Evolutionary conservation across 64 coral and sea anemone genomes (phyloP), one percentile per base, ranked within the genome.

Genomic region (Acropora tenuis): DNA sequence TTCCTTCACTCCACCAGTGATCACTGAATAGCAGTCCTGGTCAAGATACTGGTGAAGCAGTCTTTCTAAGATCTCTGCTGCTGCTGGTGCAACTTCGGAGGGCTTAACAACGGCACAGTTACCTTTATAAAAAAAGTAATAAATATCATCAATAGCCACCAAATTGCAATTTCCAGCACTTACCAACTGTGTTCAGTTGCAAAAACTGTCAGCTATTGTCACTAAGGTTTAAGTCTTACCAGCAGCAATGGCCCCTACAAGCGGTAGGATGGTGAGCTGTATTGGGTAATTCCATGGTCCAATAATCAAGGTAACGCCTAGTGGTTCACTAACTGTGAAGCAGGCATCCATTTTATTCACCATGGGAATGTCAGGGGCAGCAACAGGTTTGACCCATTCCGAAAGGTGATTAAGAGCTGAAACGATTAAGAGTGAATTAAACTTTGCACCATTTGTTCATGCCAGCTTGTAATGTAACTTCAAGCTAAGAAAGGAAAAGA

Each of bases 281-380:
- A 97, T 79, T 16, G 95, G 95, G 58, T 97, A 97, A 90, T 97
- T 97, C 95, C 95, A 97, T 61, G 95, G 92, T 87, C 95, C 89
- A 20, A 97, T 91, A 47, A 97, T 94, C 4, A 97, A 79, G 19
- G 88, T 92, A 43, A 94, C 47, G 8, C 95, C 95, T 61, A 97
- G 52, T 1, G 95, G 95, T 46, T 97, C 95, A 85, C 63, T 91
- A 44, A 88, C 30, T 50, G 90, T 78, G 7, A 78, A 87, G 57
- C 55, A 75, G 2, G 43, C 75, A 78, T 97, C 92, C 85, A 94
- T 87, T 69, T 94, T 97, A 40, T 88, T 58, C 18, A 93, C 46
- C 17, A 97, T 11, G 10, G 48, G 12, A 48, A 67, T 87, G 40
- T 88, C 90, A 49, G 47, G 47, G 30, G 30, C 30, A 84, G 8